Percentiles rank a stretch among this genome's conserved stretches.
Conservation (phyloP, 1,140 invertebrate species). For the Drosophila nigrodunni region DNA sequence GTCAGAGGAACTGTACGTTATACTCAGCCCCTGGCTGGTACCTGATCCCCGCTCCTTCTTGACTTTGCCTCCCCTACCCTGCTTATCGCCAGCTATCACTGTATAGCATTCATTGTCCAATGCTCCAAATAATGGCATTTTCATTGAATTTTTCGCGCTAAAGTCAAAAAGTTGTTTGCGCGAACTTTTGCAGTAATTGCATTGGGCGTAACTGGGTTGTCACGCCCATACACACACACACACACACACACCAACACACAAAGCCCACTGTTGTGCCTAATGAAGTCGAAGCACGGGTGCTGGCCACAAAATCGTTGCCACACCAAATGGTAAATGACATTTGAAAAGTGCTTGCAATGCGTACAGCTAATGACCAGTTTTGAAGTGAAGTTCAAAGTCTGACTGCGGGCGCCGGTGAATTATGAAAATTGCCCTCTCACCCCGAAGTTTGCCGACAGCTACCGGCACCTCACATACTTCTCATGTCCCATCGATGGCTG, state of each 20-base stretch:
- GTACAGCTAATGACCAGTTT: constrained; percentile 78
- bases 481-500: constrained; percentile 4
- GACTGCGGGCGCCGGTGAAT: constrained; percentile 73
- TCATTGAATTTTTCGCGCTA: constrained; percentile 80
- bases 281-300: constrained; percentile 56
- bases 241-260: constrained; percentile 34
- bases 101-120: constrained; percentile 46
- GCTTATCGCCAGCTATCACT: neutral
- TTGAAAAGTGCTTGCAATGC: constrained; percentile 79
- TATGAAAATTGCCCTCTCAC: constrained; percentile 66
- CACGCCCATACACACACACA: constrained; percentile 29
- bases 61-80: neutral
- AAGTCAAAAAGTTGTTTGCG: constrained; percentile 81
- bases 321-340: constrained; percentile 75
- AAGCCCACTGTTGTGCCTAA: constrained; percentile 43
- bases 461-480: constrained; percentile 5
- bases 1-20: neutral
- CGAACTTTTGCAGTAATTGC: constrained; percentile 79
- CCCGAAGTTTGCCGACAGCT: neutral
- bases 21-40: neutral
- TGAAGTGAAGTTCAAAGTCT: constrained; percentile 74
- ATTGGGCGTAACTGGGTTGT: constrained; percentile 37
- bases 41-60: neutral
- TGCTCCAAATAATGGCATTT: constrained; percentile 79
- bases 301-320: constrained; percentile 60